Conservation (phyloP, 2,888 invertebrate genomes). For the Parelbella ahira region DNA sequence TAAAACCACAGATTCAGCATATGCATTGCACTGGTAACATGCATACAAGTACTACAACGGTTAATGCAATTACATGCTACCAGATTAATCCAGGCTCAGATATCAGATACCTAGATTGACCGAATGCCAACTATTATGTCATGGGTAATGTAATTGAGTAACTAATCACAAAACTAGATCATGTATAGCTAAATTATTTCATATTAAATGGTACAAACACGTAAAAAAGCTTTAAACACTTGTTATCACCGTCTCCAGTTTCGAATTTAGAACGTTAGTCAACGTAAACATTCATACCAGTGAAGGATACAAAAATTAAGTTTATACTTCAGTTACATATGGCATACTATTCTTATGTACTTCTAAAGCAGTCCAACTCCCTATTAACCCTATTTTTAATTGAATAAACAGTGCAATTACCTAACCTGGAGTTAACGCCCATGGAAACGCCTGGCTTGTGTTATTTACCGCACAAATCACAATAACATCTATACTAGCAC, state of each 20-base stretch:
- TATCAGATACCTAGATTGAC: constrained; percentile 18
- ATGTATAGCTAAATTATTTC: background rate
- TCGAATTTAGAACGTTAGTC: constrained; percentile 15
- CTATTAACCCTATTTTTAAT: constrained; percentile 59
- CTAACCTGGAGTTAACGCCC: constrained; percentile 76
- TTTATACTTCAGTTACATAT: constrained; percentile 2
- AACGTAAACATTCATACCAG: background rate
- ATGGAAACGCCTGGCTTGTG: constrained; percentile 55
- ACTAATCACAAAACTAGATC: background rate
- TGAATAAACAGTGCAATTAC: constrained; percentile 63
- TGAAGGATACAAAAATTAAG: background rate
- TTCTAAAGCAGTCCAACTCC: constrained; percentile 34
- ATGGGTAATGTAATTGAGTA: background rate
- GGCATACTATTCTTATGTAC: constrained; percentile 3
- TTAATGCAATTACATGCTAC: constrained; percentile 20
- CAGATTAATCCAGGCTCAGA: constrained; percentile 9
- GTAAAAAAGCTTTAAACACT: background rate
- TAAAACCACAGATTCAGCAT: constrained; percentile 11
- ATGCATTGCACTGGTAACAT: constrained; percentile 13
- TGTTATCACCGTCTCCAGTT: too few species aligned
- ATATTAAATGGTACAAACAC: background rate
- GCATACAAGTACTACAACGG: constrained; percentile 4
- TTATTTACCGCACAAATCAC: constrained; percentile 39
- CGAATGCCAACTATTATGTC: constrained; percentile 24
- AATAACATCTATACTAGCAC: constrained; percentile 39